phyloP scores from a whole-genome alignment of 2,888 invertebrate species.

The Pandemis heparana region DNA sequence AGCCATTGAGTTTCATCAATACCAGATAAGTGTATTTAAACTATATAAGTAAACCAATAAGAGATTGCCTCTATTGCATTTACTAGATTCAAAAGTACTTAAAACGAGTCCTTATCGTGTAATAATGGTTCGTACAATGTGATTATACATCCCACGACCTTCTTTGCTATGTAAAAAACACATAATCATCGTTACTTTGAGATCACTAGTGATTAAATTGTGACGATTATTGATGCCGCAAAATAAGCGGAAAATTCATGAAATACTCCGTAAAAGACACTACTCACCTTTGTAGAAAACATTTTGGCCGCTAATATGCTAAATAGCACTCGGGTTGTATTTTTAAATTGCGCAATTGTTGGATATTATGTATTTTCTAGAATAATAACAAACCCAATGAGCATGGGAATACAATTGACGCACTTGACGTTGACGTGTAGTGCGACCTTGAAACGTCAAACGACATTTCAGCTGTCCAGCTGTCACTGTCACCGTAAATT shows the following conservation, averaged over 20 bases:
- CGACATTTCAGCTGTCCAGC: not conserved
- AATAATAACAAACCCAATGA: constrained; percentile 29
- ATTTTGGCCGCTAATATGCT: constrained; percentile 20
- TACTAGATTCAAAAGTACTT: too few species aligned
- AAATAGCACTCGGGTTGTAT: constrained; percentile 5
- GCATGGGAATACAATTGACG: not conserved
- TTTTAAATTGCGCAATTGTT: constrained; percentile 11
- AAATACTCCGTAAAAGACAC: not conserved
- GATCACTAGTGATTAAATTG: not conserved
- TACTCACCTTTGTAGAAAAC: constrained; percentile 36
- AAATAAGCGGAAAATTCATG: not conserved
- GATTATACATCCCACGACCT: not conserved
- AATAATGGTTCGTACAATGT: not conserved
- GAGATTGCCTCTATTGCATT: not conserved
- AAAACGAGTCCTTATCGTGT: not conserved
- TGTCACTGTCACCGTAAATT: not conserved
- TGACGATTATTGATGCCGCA: not conserved
- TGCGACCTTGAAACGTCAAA: constrained; percentile 19
- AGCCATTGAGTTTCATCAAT: too few species aligned
- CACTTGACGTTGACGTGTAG: constrained; percentile 13
- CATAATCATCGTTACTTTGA: constrained; percentile 13
- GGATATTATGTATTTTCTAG: constrained; percentile 22
- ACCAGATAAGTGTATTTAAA: too few species aligned
- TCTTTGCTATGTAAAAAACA: not conserved
- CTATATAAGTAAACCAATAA: not conserved